Conservation (phyloP, 2,113 vertebrate genomes). For the Xyrauchen texanus region DNA sequence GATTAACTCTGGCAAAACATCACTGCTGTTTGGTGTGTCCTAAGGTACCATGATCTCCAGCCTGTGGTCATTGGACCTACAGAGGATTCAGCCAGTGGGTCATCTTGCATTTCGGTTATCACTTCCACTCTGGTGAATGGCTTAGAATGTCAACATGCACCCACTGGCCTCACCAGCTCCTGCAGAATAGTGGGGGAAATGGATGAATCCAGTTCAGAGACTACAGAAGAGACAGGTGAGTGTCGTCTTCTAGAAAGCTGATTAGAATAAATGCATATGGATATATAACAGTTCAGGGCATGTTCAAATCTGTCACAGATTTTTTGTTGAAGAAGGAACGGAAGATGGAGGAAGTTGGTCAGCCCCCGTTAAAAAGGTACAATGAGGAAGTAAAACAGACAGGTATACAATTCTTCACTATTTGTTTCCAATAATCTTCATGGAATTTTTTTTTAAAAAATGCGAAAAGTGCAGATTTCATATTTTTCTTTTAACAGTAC, state of each 20-base stretch:
- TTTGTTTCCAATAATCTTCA: not conserved
- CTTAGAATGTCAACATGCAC: conserved; percentile 58
- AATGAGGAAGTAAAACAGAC: conserved; percentile 58
- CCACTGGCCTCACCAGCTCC: conserved; percentile 60
- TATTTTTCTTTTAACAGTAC: conserved; percentile 12
- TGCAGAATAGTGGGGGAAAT: conserved; percentile 52
- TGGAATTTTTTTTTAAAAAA: conserved; percentile 42
- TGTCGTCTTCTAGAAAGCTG: not conserved
- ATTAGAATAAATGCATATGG: no score
- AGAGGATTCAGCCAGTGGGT: conserved; percentile 61
- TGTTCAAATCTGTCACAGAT: conserved; percentile 47
- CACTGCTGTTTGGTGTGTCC: conserved; percentile 2
- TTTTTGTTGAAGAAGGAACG: conserved; percentile 65
- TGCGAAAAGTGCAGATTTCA: not conserved
- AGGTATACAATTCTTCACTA: conserved; percentile 42
- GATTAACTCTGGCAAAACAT: not conserved
- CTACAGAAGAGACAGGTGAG: conserved; percentile 14
- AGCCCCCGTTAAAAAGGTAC: conserved; percentile 44
- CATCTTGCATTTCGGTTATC: conserved; percentile 70
- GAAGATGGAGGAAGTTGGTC: conserved; percentile 45
- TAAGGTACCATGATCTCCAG: conserved; percentile 72
- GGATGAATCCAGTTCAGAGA: conserved; percentile 51
- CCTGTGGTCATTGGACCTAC: conserved; percentile 62
- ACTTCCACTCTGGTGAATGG: conserved; percentile 68
- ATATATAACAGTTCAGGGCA: not conserved